A percentile compares a stretch with the other conserved stretches of the same genome.
phyloP scores from a whole-genome alignment of 2,797 vertebrate genomes.

The Glossophaga mutica region DNA sequence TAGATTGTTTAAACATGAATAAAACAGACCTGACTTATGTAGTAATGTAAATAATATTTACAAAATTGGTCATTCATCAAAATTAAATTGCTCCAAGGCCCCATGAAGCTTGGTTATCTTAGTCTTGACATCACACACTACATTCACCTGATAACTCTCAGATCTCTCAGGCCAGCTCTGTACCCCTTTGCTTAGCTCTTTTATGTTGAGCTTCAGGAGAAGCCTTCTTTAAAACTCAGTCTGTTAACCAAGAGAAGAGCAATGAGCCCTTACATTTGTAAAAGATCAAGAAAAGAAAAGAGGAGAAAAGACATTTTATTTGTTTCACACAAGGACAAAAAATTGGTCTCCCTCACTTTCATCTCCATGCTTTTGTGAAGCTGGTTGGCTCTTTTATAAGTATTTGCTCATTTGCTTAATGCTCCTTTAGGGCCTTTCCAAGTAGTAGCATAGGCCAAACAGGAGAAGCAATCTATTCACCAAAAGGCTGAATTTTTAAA shows the following conservation, averaged over 20 bases:
- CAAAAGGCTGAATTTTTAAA: constrained; percentile 38
- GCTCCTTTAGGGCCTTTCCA: background rate
- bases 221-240: constrained; percentile 51
- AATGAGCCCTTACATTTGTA: background rate
- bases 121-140: constrained; percentile 64
- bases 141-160: constrained; percentile 74
- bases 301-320: constrained; percentile 17
- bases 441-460: background rate
- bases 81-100: constrained; percentile 74
- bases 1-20: constrained; percentile 72
- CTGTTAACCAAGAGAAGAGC: constrained; percentile 49
- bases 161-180: constrained; percentile 60
- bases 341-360: background rate
- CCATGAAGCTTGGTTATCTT: constrained; percentile 72
- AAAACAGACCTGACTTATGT: constrained; percentile 47
- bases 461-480: constrained; percentile 11
- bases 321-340: constrained; percentile 9
- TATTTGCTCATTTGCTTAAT: background rate
- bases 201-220: constrained; percentile 44
- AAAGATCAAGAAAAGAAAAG: constrained; percentile 26
- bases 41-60: constrained; percentile 68
- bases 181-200: background rate
- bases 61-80: constrained; percentile 77
- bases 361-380: background rate
- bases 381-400: background rate